Evolutionary conservation across 2,888 invertebrate species (phyloP).

Genomic region (Pheosia gnoma): DNA sequence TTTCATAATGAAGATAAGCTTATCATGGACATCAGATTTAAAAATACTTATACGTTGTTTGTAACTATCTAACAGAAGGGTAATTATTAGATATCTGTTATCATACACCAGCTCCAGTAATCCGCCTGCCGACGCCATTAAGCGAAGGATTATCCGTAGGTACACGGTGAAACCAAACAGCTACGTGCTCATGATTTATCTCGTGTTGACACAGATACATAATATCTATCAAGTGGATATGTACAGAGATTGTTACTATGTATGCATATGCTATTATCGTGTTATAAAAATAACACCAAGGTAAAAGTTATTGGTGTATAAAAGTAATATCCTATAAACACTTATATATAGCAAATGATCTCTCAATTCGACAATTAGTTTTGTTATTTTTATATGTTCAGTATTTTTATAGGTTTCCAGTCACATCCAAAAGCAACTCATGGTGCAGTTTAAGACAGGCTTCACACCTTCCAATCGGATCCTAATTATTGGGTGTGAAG

Average conservation of each 20-base stretch:
- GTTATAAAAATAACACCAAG: constrained; percentile 6
- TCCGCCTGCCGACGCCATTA: constrained; percentile 33
- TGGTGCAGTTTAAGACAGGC: too few relatives aligned
- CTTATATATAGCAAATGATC: too few relatives aligned
- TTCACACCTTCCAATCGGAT: too few relatives aligned
- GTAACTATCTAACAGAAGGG: constrained; percentile 25
- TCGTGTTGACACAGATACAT: constrained; percentile 27
- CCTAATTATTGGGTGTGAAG: too few relatives aligned
- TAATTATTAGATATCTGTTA: constrained; percentile 29
- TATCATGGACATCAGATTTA: background rate
- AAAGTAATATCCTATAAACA: background rate
- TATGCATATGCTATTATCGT: constrained; percentile 11
- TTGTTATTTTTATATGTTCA: too few relatives aligned
- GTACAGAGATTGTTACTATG: constrained; percentile 16
- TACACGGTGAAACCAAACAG: constrained; percentile 37
- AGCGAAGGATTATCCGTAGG: constrained; percentile 38
- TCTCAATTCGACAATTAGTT: too few relatives aligned
- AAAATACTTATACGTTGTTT: background rate
- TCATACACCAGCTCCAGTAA: constrained; percentile 35
- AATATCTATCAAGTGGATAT: constrained; percentile 16
- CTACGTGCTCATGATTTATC: constrained; percentile 35
- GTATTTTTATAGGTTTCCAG: too few relatives aligned
- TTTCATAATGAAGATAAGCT: constrained; percentile 7
- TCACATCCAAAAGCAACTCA: too few relatives aligned
- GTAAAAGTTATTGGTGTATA: background rate